Evolutionary conservation across 2,888 invertebrate genomes (phyloP).

Genomic region (Muscina levida): DNA sequence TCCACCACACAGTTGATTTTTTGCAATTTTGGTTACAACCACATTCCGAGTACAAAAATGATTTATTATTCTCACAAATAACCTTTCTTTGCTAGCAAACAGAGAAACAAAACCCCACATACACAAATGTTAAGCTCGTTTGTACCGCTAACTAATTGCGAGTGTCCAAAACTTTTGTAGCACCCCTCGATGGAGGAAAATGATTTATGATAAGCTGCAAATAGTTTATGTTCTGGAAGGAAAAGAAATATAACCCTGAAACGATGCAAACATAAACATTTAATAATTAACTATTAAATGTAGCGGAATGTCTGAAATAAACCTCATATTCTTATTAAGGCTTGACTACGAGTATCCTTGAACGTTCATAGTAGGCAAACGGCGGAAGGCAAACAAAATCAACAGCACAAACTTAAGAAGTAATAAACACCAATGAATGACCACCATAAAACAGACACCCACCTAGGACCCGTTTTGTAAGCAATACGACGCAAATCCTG

Average conservation of each 20-base stretch:
- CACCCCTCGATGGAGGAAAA: slow-evolving; percentile 1
- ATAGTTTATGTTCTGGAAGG: background rate
- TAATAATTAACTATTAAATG: slow-evolving; percentile 27
- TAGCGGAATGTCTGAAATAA: slow-evolving; percentile 5
- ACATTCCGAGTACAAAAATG: background rate
- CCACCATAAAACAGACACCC: slow-evolving; percentile 18
- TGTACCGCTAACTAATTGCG: slow-evolving; percentile 10
- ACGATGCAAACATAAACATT: slow-evolving; percentile 17
- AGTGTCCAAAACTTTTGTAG: background rate
- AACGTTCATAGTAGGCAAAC: background rate
- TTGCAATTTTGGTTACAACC: no score
- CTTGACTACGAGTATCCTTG: no score
- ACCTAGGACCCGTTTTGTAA: background rate
- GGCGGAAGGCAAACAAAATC: background rate
- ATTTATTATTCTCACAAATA: background rate
- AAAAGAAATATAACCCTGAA: background rate
- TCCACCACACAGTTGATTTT: no score
- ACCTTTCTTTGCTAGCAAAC: no score
- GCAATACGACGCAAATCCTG: background rate
- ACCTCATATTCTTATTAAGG: background rate
- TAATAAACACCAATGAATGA: slow-evolving; percentile 26
- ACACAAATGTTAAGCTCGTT: slow-evolving; percentile 27
- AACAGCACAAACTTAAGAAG: slow-evolving; percentile 26
- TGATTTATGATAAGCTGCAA: slow-evolving; percentile 29
- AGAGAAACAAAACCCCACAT: background rate